Percentiles rank a stretch among this genome's conserved stretches.
phyloP scores from a whole-genome alignment of 2,113 vertebrate species.

The Chamaetylas fuelleborni region DNA sequence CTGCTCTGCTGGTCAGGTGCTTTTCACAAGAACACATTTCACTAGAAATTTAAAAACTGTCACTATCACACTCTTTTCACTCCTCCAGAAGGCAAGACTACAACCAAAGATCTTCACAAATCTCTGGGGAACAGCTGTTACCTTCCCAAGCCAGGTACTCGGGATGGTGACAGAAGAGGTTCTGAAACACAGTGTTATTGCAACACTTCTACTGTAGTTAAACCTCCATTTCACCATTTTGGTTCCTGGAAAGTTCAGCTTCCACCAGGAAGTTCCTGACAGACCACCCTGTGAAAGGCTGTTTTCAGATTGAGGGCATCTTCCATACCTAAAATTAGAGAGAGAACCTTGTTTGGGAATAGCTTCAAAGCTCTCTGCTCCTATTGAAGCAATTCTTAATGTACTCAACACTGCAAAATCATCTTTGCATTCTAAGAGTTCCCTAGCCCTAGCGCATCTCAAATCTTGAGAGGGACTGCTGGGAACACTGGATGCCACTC shows the following conservation, averaged over 20 bases:
- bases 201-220: neutral
- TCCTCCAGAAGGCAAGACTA: neutral
- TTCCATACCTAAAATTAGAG: neutral
- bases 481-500: neutral
- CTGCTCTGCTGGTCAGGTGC: neutral
- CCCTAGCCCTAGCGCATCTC: neutral
- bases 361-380: neutral
- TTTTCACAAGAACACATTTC: conserved; percentile 5
- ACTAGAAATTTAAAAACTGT: neutral
- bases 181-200: neutral
- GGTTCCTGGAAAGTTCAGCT: neutral
- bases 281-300: neutral
- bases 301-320: neutral
- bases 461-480: neutral
- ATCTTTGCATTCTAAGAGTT: neutral
- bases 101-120: neutral
- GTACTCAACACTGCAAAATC: neutral
- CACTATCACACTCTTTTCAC: neutral
- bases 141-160: neutral
- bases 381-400: neutral
- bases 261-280: neutral
- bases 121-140: neutral
- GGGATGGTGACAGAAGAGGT: neutral
- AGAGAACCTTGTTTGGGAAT: neutral
- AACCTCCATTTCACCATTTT: neutral